Evolutionary conservation across 2,113 vertebrate species (phyloP).

Genomic region (Empidonax alnorum): DNA sequence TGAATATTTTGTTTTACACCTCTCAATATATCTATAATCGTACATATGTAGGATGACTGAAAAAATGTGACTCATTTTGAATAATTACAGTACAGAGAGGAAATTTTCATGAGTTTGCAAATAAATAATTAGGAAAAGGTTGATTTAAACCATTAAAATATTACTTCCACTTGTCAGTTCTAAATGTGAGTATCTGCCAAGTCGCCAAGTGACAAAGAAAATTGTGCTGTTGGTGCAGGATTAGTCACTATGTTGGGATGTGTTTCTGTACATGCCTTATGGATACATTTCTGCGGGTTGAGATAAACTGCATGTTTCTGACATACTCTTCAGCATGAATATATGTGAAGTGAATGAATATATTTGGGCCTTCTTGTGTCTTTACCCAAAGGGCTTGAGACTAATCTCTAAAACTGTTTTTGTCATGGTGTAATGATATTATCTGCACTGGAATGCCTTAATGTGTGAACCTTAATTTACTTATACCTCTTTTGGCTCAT

Average conservation of each 20-base stretch:
- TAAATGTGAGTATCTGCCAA: conserved; percentile 43
- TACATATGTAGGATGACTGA: not conserved
- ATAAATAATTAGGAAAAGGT: not conserved
- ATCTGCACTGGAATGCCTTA: not conserved
- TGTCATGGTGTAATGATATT: not conserved
- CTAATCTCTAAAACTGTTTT: not conserved
- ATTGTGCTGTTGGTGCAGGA: conserved; percentile 4
- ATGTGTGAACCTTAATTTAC: not conserved
- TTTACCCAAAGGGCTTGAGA: not conserved
- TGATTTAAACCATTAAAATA: not conserved
- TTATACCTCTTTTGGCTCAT: not conserved
- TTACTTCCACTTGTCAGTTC: not conserved
- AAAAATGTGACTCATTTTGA: not conserved
- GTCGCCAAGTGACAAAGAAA: conserved; percentile 26
- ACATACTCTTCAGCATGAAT: not conserved
- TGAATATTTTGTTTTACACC: not conserved
- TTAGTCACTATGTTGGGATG: conserved; percentile 57
- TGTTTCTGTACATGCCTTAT: conserved; percentile 51
- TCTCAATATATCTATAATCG: not conserved
- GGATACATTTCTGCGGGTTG: conserved; percentile 38
- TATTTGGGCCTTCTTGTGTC: not conserved
- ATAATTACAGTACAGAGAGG: not conserved
- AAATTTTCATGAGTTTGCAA: not conserved
- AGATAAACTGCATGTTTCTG: conserved; percentile 46
- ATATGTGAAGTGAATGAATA: not conserved